Base-by-base conservation (phyloP, 2,888 invertebrate species). In the Nomada hirtipes region DNA sequence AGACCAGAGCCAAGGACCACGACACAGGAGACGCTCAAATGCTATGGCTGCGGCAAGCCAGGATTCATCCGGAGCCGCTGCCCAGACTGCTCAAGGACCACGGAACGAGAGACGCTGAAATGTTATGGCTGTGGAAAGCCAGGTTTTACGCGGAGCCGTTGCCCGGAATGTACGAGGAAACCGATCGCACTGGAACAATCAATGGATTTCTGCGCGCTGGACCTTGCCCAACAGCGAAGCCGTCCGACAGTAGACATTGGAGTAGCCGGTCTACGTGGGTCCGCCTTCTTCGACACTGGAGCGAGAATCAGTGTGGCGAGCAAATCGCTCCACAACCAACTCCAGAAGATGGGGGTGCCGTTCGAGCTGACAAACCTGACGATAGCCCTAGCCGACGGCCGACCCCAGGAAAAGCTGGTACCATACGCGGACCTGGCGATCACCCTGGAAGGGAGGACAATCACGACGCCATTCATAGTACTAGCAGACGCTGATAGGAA, bases 311-410 rank as follows among this genome's bases (percentile, higher is more conserved):
- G 63, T 10, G 47, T 76, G 26, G 26, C 26, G 26, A 26, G 26
- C 26, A 26, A 26, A 26, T 26, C 26, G 2, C 26, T 26, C 26
- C 55, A 50, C 10, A 18, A 47, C 4, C 42, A 53, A 0, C 55
- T 76, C 0, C 2, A 11, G 0, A 9, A n/a, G 0, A 57, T 36
- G 2, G 50, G 63, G 10, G n/a, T n/a, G 10, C 13, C 2, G 4
- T 76, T 76, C 23, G 0, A 20, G 9, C 23, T 7, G 0, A 29
- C 52, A 3, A 47, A 52, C 0, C 15, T 77, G 13, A 11, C 11
- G 4, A 53, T 77, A 0, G 26, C 50, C 0, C 18, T 77, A 15
- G 71, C 76, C 0, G 65, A 77, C 3, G 76, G 65, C 1, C 26
- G 4, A 47, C 3, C 50, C 3, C 23, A 57, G 7, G 29, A 64